These are phyloP conservation scores for Strigops habroptila DNA, from an alignment of 2,113 vertebrate species.

Conservation along the genomic window DNA sequence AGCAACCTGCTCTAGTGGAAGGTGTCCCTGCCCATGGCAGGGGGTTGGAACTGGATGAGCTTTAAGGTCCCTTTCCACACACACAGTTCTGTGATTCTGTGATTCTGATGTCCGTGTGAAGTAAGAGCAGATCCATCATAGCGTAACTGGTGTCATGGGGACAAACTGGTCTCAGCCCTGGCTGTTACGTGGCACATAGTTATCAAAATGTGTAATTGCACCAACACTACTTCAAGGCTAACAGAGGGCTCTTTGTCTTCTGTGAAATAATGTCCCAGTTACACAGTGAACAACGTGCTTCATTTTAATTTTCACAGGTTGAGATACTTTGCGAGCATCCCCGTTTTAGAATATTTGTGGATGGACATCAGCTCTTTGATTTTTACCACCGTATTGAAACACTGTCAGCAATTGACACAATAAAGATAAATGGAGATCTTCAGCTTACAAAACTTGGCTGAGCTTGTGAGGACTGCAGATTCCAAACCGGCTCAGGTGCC, in stretches of 20 bases:
- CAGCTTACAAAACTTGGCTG: conserved; percentile 98
- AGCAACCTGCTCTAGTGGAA: background rate
- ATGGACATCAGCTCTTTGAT: conserved; percentile 99
- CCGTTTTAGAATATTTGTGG: conserved; percentile 96
- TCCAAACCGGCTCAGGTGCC: conserved; percentile 63
- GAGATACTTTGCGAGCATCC: conserved; percentile 99
- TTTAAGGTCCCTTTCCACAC: background rate
- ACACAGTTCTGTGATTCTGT: background rate
- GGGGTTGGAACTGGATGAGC: background rate
- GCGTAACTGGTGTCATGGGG: background rate
- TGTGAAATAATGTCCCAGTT: background rate
- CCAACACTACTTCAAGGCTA: background rate
- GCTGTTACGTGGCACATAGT: rapidly evolving
- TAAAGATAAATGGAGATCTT: conserved; percentile 94
- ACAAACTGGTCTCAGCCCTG: background rate
- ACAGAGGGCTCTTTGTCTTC: background rate
- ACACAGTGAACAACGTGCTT: background rate
- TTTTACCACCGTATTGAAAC: conserved; percentile 97
- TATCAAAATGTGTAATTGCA: background rate
- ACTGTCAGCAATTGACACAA: conserved; percentile 90
- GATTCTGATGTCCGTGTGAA: background rate
- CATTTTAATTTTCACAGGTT: conserved; percentile 78
- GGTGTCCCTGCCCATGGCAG: background rate
- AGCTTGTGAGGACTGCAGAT: conserved; percentile 49
- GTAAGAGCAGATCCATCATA: background rate